Conservation (phyloP, 2,113 vertebrate species). For the Pluvialis apricaria region DNA sequence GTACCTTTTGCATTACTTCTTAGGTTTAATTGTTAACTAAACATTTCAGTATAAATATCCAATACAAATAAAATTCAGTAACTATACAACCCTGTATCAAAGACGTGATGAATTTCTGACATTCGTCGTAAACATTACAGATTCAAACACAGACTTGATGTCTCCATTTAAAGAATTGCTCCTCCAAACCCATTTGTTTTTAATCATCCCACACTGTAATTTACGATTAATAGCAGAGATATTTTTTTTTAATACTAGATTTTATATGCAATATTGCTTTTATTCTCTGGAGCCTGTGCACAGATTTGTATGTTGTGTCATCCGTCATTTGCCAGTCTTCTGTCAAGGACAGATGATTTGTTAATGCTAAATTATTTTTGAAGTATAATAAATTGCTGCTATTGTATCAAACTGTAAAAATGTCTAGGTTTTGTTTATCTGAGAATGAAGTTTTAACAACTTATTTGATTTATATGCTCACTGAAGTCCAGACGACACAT, state of each 20-base stretch:
- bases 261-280: background rate
- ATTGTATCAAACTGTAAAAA: background rate
- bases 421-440: background rate
- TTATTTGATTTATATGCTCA: background rate
- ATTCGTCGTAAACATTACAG: background rate
- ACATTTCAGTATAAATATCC: background rate
- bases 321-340: background rate
- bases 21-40: background rate
- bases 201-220: background rate
- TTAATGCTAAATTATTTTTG: background rate
- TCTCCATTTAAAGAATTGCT: constrained; percentile 7
- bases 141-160: background rate
- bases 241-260: background rate
- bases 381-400: background rate
- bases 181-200: background rate
- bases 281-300: background rate
- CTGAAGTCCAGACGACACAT: background rate
- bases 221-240: background rate
- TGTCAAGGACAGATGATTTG: background rate
- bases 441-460: background rate
- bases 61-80: background rate
- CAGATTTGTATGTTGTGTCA: background rate
- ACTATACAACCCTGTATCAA: background rate
- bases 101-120: background rate
- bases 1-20: background rate